Conservation (phyloP, 2,797 vertebrate genomes). For the Sebastes hopkinsi region DNA sequence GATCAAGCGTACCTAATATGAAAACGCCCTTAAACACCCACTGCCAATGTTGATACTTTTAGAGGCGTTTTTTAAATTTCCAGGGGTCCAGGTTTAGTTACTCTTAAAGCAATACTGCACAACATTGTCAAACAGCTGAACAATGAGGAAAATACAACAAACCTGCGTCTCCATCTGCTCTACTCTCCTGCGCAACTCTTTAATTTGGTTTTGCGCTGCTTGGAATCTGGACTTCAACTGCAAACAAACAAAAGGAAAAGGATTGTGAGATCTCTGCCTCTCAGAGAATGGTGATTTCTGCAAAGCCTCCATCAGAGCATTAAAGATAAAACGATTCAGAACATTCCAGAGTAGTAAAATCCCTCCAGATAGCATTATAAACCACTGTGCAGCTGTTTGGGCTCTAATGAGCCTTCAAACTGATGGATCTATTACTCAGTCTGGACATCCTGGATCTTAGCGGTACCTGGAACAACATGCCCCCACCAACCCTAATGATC, state of each 20-base stretch:
- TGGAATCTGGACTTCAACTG: constrained; percentile 90
- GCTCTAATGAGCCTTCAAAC: too few relatives aligned
- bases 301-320: not conserved
- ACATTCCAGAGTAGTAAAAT: not conserved
- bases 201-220: constrained; percentile 90
- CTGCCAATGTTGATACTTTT: not conserved
- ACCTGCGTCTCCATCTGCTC: constrained; percentile 92
- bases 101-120: not conserved
- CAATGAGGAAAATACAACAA: constrained; percentile 5
- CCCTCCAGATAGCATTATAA: not conserved
- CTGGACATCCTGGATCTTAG: not conserved
- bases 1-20: too few relatives aligned
- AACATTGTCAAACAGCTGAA: not conserved
- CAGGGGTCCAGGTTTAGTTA: not conserved
- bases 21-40: too few relatives aligned
- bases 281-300: not conserved
- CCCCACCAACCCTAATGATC: not conserved
- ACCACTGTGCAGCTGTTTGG: too few relatives aligned
- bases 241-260: constrained; percentile 51
- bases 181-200: constrained; percentile 87
- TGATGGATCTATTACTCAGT: too few relatives aligned
- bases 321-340: not conserved
- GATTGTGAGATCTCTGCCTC: not conserved
- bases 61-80: not conserved
- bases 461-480: not conserved